phyloP scores from a whole-genome alignment of 2,888 invertebrate species.

The Meiosimyza platycephala region DNA sequence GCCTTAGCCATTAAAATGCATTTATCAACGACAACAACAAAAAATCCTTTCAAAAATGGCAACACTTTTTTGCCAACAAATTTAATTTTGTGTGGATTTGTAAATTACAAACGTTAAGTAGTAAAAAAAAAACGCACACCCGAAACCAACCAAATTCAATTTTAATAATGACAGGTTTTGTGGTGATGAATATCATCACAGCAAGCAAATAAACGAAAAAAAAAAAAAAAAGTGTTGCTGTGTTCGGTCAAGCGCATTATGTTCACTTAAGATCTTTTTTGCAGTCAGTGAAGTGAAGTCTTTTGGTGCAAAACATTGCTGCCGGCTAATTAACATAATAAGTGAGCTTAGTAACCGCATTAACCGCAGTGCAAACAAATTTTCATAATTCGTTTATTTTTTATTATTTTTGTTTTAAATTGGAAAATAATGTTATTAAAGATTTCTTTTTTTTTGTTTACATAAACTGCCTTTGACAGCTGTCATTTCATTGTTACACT shows the following conservation, averaged over 20 bases:
- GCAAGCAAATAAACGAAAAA: constrained; percentile 18
- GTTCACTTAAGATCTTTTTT: not conserved
- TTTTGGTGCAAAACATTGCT: not conserved
- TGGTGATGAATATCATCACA: constrained; percentile 10
- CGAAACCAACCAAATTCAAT: constrained; percentile 16
- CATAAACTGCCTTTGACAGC: constrained; percentile 9
- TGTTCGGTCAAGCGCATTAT: constrained; percentile 19
- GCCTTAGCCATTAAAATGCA: constrained; percentile 33
- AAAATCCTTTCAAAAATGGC: not conserved
- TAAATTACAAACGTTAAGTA: no score
- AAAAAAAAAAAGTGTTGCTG: constrained; percentile 9
- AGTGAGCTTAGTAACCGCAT: constrained; percentile 23
- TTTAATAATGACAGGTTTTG: constrained; percentile 26
- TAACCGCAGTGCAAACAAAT: constrained; percentile 16
- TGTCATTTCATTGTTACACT: constrained; percentile 9
- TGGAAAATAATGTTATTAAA: no score
- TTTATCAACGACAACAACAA: not conserved
- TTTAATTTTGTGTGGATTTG: no score
- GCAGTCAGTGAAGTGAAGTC: not conserved
- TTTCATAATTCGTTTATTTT: not conserved
- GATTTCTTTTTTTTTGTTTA: no score
- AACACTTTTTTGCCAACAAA: constrained; percentile 10
- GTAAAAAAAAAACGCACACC: not conserved
- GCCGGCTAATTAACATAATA: constrained; percentile 23
- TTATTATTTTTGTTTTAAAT: no score